Evolutionary conservation across 2,113 vertebrate species (phyloP).

Genomic region (Anarhynchus alexandrinus): DNA sequence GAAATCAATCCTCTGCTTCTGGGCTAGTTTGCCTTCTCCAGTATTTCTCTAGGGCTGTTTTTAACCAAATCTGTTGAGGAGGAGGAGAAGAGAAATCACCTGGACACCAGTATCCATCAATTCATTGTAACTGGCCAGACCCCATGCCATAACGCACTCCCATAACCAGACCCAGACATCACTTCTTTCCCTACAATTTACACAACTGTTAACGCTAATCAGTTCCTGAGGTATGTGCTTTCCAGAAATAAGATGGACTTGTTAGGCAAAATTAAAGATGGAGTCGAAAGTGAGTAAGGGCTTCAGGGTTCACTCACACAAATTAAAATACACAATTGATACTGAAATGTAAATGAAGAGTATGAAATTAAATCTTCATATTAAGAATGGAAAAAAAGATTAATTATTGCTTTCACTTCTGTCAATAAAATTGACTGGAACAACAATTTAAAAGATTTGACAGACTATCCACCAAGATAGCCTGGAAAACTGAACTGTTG

Average conservation of each 20-base stretch:
- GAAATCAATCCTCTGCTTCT: not conserved
- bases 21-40: not conserved
- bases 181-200: not conserved
- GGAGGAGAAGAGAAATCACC: not conserved
- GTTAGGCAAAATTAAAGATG: not conserved
- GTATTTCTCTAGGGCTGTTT: not conserved
- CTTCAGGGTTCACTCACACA: not conserved
- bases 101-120: not conserved
- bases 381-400: not conserved
- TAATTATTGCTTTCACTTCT: not conserved
- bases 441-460: not conserved
- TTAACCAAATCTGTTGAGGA: not conserved
- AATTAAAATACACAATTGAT: not conserved
- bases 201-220: not conserved
- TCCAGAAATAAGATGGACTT: not conserved
- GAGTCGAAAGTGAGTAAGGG: not conserved
- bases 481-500: not conserved
- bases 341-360: not conserved
- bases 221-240: not conserved
- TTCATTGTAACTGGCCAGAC: fast-evolving
- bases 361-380: not conserved
- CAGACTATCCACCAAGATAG: not conserved
- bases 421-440: not conserved
- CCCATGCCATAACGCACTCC: not conserved
- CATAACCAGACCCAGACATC: not conserved